phyloP scores from a whole-genome alignment of 2,113 vertebrate species.

The Chitala chitala region DNA sequence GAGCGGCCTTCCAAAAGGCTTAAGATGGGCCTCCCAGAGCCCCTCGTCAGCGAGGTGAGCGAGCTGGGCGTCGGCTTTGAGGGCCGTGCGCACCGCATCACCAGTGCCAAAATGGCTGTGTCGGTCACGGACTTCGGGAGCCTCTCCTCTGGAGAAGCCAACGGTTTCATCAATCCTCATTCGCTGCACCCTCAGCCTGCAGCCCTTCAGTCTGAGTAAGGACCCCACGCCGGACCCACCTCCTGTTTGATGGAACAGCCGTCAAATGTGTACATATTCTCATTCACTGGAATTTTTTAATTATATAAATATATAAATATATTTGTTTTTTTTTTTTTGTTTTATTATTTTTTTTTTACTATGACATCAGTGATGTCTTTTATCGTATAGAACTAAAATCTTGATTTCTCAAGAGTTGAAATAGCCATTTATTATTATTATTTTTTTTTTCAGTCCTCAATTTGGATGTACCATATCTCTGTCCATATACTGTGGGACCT shows the following conservation, averaged over 20 bases:
- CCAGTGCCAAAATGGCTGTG: constrained; percentile 93
- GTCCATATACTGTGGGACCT: constrained; percentile 59
- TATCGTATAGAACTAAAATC: constrained; percentile 96
- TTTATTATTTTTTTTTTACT: constrained; percentile 77
- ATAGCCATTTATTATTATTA: constrained; percentile 84
- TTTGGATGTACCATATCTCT: constrained; percentile 74
- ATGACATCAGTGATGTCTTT: constrained; percentile 99
- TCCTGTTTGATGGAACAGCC: constrained; percentile 58
- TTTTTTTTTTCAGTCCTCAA: constrained; percentile 84
- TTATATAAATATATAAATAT: constrained; percentile 53
- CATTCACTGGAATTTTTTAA: constrained; percentile 87
- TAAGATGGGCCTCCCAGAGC: constrained; percentile 87
- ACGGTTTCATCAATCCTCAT: constrained; percentile 80
- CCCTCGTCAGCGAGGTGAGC: constrained; percentile 86
- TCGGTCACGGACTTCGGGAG: constrained; percentile 94
- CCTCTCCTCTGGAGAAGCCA: constrained; percentile 79
- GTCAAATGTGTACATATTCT: constrained; percentile 79
- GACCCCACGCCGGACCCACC: constrained; percentile 29
- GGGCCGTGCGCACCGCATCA: constrained; percentile 82
- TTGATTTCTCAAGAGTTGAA: constrained; percentile 99
- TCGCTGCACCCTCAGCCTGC: constrained; percentile 84
- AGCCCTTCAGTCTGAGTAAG: constrained; percentile 92
- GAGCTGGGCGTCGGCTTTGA: constrained; percentile 89
- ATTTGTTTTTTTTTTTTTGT: constrained; percentile 52
- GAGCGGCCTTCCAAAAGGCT: constrained; percentile 88